Evolutionary conservation across 2,797 vertebrate genomes (phyloP).

Genomic region (Melanotaenia maccullochi): DNA sequence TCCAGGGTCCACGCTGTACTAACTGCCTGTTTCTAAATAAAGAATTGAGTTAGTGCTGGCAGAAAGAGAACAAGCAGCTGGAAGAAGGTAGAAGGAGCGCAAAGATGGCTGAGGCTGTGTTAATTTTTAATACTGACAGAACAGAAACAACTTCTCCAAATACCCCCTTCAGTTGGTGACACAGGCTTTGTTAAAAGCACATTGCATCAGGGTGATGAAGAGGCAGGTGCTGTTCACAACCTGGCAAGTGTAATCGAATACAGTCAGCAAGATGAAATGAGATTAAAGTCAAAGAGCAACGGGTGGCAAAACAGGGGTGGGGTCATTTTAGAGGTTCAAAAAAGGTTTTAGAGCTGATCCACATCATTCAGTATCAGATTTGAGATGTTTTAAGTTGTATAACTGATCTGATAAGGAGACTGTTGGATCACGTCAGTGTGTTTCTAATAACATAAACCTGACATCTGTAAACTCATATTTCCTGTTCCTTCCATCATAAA

Average conservation of each 20-base stretch:
- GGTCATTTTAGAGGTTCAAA: conserved; percentile 28
- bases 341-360: conserved; percentile 24
- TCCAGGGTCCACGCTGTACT: conserved; percentile 56
- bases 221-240: conserved; percentile 12
- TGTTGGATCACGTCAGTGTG: conserved; percentile 33
- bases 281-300: conserved; percentile 33
- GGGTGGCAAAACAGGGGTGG: conserved; percentile 27
- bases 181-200: conserved; percentile 30
- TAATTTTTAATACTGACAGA: conserved; percentile 78
- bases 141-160: conserved; percentile 72
- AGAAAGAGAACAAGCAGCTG: conserved; percentile 58
- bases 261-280: conserved; percentile 24
- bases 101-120: conserved; percentile 55
- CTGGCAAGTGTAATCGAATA: conserved; percentile 40
- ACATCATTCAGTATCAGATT: conserved; percentile 16
- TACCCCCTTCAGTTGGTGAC: conserved; percentile 29
- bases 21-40: conserved; percentile 79
- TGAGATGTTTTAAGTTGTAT: conserved; percentile 34
- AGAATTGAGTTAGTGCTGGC: conserved; percentile 64
- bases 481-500: neutral
- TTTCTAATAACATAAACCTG: too few relatives aligned
- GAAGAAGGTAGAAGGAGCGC: conserved; percentile 40
- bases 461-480: neutral
- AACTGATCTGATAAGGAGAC: conserved; percentile 26
- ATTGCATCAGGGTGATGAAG: conserved; percentile 17